Conservation (phyloP, 2,797 vertebrate species). For the Sebastes matsubarae region DNA sequence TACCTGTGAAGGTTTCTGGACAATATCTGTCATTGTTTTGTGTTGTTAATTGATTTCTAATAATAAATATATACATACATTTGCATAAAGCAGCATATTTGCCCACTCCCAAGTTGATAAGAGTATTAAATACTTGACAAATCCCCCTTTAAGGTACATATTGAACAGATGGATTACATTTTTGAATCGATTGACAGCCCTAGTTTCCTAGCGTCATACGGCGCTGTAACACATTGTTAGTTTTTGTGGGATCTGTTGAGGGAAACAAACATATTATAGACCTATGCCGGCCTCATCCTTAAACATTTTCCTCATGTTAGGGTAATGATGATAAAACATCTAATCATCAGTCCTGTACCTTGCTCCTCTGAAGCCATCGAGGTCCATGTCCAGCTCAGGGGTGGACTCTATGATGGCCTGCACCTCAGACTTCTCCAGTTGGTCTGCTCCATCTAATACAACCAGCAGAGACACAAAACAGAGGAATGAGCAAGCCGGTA, state of each 20-base stretch:
- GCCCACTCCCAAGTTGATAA: too few species aligned
- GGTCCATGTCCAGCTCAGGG: constrained; percentile 96
- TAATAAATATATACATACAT: too few species aligned
- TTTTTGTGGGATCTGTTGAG: background rate
- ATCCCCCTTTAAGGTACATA: too few species aligned
- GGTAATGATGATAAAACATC: background rate
- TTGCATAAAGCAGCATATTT: too few species aligned
- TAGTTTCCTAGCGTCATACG: too few species aligned
- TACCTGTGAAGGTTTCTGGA: too few species aligned
- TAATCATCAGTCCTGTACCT: constrained; percentile 80
- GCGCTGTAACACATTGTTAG: too few species aligned
- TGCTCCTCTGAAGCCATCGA: constrained; percentile 89
- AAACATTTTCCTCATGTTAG: background rate
- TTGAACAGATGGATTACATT: fast-evolving
- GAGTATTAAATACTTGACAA: too few species aligned
- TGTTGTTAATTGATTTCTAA: too few species aligned
- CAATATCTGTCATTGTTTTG: too few species aligned
- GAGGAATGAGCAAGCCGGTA: background rate
- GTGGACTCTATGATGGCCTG: constrained; percentile 98
- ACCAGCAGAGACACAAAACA: background rate
- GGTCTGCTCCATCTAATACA: constrained; percentile 82
- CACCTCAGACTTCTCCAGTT: constrained; percentile 92
- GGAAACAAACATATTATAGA: background rate
- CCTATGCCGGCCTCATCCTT: background rate
- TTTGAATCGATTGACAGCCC: too few species aligned